Percentiles rank a stretch among this genome's conserved stretches.
Evolutionary conservation across 2,113 vertebrate species (phyloP).

Genomic region (Gasterosteus aculeatus): DNA sequence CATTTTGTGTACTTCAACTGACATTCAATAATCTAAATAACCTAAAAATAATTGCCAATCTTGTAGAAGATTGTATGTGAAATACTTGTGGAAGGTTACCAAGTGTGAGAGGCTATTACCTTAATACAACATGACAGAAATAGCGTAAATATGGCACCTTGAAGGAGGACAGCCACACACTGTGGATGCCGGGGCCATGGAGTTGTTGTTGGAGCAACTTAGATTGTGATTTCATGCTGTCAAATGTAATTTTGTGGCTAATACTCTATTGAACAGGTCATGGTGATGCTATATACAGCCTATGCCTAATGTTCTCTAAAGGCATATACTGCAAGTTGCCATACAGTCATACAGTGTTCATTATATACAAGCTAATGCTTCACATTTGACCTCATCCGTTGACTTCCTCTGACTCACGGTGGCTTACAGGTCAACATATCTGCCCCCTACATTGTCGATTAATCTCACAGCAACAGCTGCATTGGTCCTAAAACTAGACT

Average conservation of each 20-base stretch:
- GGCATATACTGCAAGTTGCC: neutral
- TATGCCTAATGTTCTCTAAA: neutral
- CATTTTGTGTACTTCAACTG: neutral
- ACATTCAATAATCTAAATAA: neutral
- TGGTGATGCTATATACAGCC: neutral
- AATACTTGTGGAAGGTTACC: neutral
- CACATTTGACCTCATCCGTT: slow-evolving; percentile 35
- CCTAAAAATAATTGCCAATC: neutral
- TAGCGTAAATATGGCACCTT: slow-evolving; percentile 64
- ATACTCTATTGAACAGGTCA: neutral
- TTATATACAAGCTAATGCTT: slow-evolving; percentile 15
- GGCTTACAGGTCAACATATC: slow-evolving; percentile 46
- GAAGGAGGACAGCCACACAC: slow-evolving; percentile 1
- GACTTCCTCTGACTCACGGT: slow-evolving; percentile 46
- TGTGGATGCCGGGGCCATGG: neutral
- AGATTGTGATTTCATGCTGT: neutral
- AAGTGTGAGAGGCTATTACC: slow-evolving; percentile 44
- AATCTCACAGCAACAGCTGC: slow-evolving; percentile 71
- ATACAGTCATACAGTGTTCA: neutral
- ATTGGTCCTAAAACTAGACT: slow-evolving; percentile 53
- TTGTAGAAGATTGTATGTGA: neutral
- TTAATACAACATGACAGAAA: slow-evolving; percentile 64
- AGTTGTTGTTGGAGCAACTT: neutral
- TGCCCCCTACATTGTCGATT: slow-evolving; percentile 11
- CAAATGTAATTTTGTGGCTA: neutral